These are phyloP conservation scores for Simalia tracyae DNA, from an alignment of 2,797 vertebrate species.

Conservation along the genomic window DNA sequence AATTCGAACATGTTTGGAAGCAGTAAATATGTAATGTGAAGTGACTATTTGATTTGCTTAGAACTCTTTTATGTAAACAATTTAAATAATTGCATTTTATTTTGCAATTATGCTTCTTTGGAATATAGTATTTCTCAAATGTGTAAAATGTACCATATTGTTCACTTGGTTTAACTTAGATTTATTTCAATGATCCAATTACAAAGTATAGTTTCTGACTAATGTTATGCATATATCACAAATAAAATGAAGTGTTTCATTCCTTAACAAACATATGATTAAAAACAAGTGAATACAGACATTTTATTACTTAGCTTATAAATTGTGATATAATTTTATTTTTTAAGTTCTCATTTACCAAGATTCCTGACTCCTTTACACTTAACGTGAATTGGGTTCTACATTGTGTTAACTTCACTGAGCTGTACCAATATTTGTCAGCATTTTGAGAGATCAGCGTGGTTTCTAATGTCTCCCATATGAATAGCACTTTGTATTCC, in stretches of 20 bases:
- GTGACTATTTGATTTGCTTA: conserved; percentile 48
- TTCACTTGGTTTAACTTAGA: conserved; percentile 36
- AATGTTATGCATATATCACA: background rate
- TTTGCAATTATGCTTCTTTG: conserved; percentile 47
- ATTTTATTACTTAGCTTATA: conserved; percentile 14
- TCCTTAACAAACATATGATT: conserved; percentile 11
- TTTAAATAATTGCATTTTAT: conserved; percentile 26
- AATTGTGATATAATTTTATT: conserved; percentile 24
- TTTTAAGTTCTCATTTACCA: conserved; percentile 5
- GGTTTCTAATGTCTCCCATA: background rate
- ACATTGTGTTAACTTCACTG: background rate
- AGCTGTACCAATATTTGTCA: background rate
- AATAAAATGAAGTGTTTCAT: background rate
- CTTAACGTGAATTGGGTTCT: fast-evolving
- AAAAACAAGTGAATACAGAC: background rate
- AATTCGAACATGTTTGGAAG: conserved; percentile 48
- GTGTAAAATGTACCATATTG: conserved; percentile 21
- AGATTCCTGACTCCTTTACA: background rate
- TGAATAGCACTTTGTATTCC: background rate
- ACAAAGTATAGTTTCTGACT: background rate
- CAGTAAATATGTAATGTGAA: conserved; percentile 42
- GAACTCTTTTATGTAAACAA: conserved; percentile 46
- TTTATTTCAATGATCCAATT: conserved; percentile 46
- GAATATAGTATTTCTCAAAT: conserved; percentile 49
- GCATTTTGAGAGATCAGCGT: background rate